Evolutionary conservation across 2,797 vertebrate genomes (phyloP).

Genomic region (Lacerta agilis): DNA sequence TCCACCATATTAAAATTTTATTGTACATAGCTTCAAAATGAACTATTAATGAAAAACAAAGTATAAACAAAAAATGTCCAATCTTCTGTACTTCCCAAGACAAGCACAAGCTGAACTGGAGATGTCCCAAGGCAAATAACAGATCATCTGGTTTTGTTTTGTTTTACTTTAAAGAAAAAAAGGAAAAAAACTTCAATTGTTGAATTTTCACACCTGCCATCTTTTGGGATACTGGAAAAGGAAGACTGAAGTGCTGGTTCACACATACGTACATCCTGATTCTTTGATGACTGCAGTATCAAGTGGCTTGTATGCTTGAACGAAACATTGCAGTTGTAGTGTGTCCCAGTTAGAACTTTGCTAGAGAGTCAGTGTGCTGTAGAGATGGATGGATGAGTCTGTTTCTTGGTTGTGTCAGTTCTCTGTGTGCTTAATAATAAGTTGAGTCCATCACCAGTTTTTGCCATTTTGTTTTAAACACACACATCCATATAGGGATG

Average conservation of each 20-base stretch:
- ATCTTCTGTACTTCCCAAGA: not conserved
- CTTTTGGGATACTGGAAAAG: not conserved
- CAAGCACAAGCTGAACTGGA: not conserved
- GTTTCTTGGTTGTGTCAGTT: too few relatives aligned
- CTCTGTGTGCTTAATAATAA: not conserved
- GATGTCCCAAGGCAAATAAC: not conserved
- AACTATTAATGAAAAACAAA: conserved; percentile 42
- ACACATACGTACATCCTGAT: not conserved
- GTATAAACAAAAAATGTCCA: not conserved
- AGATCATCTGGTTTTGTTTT: not conserved
- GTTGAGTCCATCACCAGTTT: too few relatives aligned
- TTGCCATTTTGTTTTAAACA: too few relatives aligned
- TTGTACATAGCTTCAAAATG: conserved; percentile 29
- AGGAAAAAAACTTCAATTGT: not conserved
- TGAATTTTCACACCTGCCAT: not conserved
- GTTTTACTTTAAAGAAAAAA: not conserved
- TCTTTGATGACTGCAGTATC: not conserved
- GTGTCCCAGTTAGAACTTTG: not conserved
- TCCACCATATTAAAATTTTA: conserved; percentile 42
- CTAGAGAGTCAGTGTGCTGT: not conserved
- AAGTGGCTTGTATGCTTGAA: not conserved
- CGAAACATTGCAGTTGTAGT: not conserved
- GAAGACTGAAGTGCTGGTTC: not conserved
- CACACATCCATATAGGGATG: too few relatives aligned
- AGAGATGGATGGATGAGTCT: too few relatives aligned